Evolutionary conservation across 37 sponge, comb jelly and placozoan genomes (phyloP).

Genomic region (Corticium candelabrum): DNA sequence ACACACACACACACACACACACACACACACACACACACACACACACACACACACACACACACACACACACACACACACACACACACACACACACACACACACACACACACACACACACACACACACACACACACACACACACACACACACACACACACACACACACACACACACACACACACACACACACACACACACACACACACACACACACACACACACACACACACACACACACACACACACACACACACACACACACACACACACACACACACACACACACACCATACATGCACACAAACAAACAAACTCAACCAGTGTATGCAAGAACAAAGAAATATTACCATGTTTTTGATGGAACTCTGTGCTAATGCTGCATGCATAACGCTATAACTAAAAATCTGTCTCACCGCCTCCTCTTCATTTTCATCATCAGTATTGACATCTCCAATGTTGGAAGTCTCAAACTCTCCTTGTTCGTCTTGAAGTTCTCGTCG

Average conservation of each 20-base stretch:
- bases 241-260: not conserved
- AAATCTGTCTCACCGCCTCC: slow-evolving; percentile 22
- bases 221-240: slow-evolving; percentile 9
- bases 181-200: too few relatives aligned
- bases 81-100: too few relatives aligned
- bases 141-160: too few relatives aligned
- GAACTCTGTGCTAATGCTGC: not conserved
- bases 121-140: too few relatives aligned
- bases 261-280: not conserved
- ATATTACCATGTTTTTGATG: not conserved
- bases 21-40: too few relatives aligned
- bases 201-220: too few relatives aligned
- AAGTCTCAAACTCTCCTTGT: slow-evolving; percentile 1
- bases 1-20: too few relatives aligned
- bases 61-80: too few relatives aligned
- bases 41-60: too few relatives aligned
- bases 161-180: too few relatives aligned
- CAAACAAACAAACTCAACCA: slow-evolving; percentile 2
- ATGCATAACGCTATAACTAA: not conserved
- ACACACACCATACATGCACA: too few relatives aligned
- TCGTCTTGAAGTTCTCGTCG: slow-evolving; percentile 24
- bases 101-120: too few relatives aligned
- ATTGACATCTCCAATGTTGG: slow-evolving; percentile 36
- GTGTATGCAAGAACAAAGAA: slow-evolving; percentile 15
- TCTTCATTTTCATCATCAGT: slow-evolving; percentile 97